Evolutionary conservation across 2,888 invertebrate genomes (phyloP).

Genomic region (Tanytarsus gracilentus): DNA sequence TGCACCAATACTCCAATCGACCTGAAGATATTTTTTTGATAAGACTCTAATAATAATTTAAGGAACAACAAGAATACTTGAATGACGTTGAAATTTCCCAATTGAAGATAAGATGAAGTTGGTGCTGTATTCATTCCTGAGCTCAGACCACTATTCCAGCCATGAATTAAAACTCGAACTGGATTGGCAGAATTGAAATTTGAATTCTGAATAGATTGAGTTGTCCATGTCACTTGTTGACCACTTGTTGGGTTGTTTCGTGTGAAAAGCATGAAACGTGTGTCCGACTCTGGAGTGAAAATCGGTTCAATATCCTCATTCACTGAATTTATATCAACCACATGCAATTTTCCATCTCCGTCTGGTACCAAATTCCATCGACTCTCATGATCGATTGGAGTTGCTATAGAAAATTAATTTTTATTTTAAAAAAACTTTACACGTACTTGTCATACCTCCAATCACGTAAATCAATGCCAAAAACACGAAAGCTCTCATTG

Average conservation of each 20-base stretch:
- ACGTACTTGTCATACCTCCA: constrained; percentile 11
- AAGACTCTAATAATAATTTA: too few relatives aligned
- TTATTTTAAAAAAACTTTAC: neutral
- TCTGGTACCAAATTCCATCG: constrained; percentile 23
- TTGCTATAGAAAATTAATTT: neutral
- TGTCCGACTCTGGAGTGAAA: constrained; percentile 14
- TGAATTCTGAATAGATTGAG: constrained; percentile 31
- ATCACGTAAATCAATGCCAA: constrained; percentile 7
- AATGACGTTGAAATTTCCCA: constrained; percentile 48
- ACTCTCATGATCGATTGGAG: neutral
- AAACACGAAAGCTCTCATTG: constrained; percentile 5
- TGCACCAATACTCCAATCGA: constrained; percentile 49
- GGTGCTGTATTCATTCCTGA: constrained; percentile 37
- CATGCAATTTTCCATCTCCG: constrained; percentile 24
- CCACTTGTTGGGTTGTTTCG: constrained; percentile 18
- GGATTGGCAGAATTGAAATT: constrained; percentile 37
- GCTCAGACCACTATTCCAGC: constrained; percentile 39
- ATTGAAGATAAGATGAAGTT: constrained; percentile 44
- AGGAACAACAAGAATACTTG: too few relatives aligned
- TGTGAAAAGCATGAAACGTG: constrained; percentile 10
- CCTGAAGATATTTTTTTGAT: constrained; percentile 33
- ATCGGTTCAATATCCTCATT: neutral
- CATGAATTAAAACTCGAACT: constrained; percentile 35
- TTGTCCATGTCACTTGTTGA: neutral
- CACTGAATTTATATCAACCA: constrained; percentile 5